phyloP scores from a whole-genome alignment of 2,888 invertebrate species.

The Keiferia lycopersicella region DNA sequence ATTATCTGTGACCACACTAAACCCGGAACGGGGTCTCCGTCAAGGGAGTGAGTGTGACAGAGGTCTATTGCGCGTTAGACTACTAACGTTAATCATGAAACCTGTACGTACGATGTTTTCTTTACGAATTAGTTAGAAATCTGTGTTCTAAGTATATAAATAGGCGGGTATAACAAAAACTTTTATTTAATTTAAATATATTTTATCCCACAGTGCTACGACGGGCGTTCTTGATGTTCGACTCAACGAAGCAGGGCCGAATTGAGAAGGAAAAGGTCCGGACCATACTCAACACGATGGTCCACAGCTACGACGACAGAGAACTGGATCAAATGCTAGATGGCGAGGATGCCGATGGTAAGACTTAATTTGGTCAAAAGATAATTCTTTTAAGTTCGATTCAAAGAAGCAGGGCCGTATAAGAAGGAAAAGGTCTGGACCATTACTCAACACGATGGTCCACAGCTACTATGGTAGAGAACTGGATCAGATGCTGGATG shows the following conservation, averaged over 20 bases:
- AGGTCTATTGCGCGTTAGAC: too few species aligned
- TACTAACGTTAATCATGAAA: too few species aligned
- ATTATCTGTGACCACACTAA: too few species aligned
- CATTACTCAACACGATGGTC: constrained; percentile 90
- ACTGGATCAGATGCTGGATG: constrained; percentile 88
- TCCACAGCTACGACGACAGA: constrained; percentile 89
- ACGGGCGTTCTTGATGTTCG: constrained; percentile 92
- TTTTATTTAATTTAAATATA: neutral
- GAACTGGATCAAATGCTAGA: constrained; percentile 89
- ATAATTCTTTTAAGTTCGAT: constrained; percentile 78
- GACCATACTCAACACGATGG: constrained; percentile 90
- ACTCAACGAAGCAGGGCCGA: constrained; percentile 88
- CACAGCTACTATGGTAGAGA: constrained; percentile 90
- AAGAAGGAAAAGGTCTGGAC: constrained; percentile 90
- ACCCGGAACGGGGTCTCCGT: too few species aligned
- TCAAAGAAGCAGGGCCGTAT: constrained; percentile 89
- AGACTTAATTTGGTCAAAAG: too few species aligned
- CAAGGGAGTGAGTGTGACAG: too few species aligned
- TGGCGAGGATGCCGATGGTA: constrained; percentile 90
- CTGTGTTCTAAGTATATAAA: too few species aligned
- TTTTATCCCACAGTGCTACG: constrained; percentile 83
- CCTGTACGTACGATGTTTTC: too few species aligned
- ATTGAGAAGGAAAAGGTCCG: constrained; percentile 91
- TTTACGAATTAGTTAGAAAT: too few species aligned
- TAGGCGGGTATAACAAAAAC: too few species aligned